These are phyloP conservation scores for Ptychoptera contaminata DNA, from an alignment of 2,888 invertebrate genomes.

Conservation along the genomic window DNA sequence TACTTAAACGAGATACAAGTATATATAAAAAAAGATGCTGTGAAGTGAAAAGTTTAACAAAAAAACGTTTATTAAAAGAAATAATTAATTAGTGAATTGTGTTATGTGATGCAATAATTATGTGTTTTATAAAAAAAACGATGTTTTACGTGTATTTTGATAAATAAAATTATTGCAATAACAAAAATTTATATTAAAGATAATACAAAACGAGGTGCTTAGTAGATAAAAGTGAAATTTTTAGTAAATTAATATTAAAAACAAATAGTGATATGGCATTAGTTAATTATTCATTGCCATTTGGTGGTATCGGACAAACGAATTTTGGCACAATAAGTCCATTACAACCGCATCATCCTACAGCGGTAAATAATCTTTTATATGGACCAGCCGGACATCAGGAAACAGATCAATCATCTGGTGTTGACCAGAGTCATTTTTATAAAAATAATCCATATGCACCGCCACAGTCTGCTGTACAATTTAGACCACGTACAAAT, in stretches of 20 bases:
- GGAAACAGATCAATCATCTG: conserved; percentile 17
- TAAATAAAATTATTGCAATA: no score
- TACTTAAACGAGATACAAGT: no score
- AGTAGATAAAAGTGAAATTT: no score
- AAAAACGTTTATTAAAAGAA: no score
- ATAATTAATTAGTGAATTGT: no score
- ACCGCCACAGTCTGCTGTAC: conserved; percentile 16
- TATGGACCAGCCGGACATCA: conserved; percentile 31
- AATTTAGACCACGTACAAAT: not conserved
- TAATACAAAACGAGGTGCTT: no score
- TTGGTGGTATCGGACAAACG: conserved; percentile 18
- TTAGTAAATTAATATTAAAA: not conserved
- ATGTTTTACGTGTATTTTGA: no score
- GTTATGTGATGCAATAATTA: no score
- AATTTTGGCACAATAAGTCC: conserved; percentile 23
- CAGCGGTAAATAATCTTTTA: conserved; percentile 27
- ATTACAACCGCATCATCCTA: conserved; percentile 26
- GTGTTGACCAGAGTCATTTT: conserved; percentile 15
- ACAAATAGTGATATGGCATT: conserved; percentile 21
- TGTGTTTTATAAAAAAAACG: no score
- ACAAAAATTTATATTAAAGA: no score
- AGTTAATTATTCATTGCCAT: conserved; percentile 30
- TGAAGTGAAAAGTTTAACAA: no score
- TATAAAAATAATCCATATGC: conserved; percentile 31
- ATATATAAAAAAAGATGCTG: no score